Evolutionary conservation across 1,140 invertebrate genomes (phyloP), one percentile per base, ranked within the genome.

Genomic region (Musca domestica): DNA sequence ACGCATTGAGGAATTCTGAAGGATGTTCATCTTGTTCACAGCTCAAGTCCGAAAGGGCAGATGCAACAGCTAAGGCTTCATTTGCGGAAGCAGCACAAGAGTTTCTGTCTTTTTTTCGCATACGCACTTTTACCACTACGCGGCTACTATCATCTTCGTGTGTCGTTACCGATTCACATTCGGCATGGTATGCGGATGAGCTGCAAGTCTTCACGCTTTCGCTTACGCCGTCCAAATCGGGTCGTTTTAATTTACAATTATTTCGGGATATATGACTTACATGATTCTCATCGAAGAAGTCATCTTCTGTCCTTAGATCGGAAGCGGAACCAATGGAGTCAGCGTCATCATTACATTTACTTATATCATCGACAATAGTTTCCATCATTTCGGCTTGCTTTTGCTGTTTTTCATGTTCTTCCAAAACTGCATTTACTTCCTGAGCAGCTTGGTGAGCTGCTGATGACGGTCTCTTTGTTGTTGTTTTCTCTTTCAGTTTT

Each of bases 301-400:
- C 86, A 68, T 88, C 88, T 67, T 87, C 83, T 9, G 87, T 87
- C 58, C 88, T 85, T 10, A 92, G 78, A 81, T 92, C 91, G 74
- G 88, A 89, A 0, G 89, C 90, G 0, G 90, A 92, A 1, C 91
- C 90, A 58, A 91, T 92, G 0, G 90, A 91, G 73, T 92, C 90
- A 0, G 74, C 77, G 69, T 90, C 87, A 69, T 79, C 61, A 66
- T 83, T 74, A 48, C 81, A 56, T 74, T 83, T 48, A n/a, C 74
- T 64, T 79, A 63, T 14, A 17, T 61, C 69, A 54, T 63, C 67
- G 5, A 71, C 77, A 22, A 76, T 72, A 2, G 78, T 74, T 6
- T 54, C 69, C 17, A 67, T 64, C 27, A 73, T 73, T 6, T 75
- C 78, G 17, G 75, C 76, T 23, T 67, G 76, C 72, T 6, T 75